Percentiles rank a stretch among this genome's conserved stretches.
Conservation (phyloP, 92 coral and sea anemone species). For the Phenganax subtilis region DNA sequence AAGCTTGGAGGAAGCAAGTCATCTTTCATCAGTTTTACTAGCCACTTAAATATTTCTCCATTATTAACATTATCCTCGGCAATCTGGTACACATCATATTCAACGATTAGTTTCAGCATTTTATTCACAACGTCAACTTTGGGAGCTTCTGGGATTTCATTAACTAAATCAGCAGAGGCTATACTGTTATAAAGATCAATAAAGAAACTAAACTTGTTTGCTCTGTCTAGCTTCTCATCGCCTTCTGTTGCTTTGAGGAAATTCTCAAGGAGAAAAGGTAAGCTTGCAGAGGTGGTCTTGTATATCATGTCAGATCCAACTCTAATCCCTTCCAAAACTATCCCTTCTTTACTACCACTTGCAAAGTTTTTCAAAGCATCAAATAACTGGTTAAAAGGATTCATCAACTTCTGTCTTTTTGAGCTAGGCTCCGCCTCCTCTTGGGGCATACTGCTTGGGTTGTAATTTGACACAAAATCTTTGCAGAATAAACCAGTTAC, state of each 20-base stretch:
- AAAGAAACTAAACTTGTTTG: slow-evolving; percentile 20
- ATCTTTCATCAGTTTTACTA: not conserved
- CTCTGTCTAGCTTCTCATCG: slow-evolving; percentile 13
- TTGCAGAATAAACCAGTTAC: slow-evolving; percentile 23
- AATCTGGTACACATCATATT: slow-evolving; percentile 33
- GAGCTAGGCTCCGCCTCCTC: slow-evolving; percentile 11
- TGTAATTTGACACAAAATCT: slow-evolving; percentile 21
- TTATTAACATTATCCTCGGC: slow-evolving; percentile 25
- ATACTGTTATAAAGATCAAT: slow-evolving; percentile 12
- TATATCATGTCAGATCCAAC: not conserved
- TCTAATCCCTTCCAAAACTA: not conserved
- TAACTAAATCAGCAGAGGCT: not conserved
- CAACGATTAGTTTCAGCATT: slow-evolving; percentile 25
- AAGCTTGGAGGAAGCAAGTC: not conserved
- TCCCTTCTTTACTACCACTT: not conserved
- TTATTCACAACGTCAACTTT: slow-evolving; percentile 15
- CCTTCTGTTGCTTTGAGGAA: slow-evolving; percentile 14
- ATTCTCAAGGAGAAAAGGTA: slow-evolving; percentile 30
- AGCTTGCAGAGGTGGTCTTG: not conserved
- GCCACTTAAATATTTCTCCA: slow-evolving; percentile 17
- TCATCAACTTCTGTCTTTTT: slow-evolving; percentile 11
- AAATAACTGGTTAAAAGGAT: slow-evolving; percentile 7
- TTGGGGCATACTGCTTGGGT: not conserved
- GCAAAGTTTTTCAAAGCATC: slow-evolving; percentile 19
- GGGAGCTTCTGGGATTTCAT: not conserved